Evolutionary conservation across 2,797 vertebrate species (phyloP).

Genomic region (Coranthus polyacanthus): DNA sequence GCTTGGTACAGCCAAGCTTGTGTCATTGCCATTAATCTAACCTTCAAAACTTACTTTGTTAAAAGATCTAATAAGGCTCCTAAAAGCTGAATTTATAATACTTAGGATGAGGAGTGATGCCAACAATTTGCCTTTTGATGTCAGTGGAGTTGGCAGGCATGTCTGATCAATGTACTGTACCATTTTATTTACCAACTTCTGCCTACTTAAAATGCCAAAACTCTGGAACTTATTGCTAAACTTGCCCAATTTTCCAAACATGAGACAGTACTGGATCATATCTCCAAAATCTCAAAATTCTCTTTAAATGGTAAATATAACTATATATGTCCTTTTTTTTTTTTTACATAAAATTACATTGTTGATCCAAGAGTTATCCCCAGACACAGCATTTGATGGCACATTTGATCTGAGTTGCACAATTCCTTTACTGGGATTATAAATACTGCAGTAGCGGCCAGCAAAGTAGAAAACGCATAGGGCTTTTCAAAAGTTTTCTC

Average conservation of each 20-base stretch:
- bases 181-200: conserved; percentile 74
- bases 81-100: conserved; percentile 76
- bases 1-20: conserved; percentile 56
- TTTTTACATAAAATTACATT: not conserved
- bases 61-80: conserved; percentile 77
- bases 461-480: not conserved
- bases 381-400: no score
- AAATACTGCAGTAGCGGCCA: not conserved
- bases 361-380: no score
- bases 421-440: no score
- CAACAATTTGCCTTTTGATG: conserved; percentile 74
- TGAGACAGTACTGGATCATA: not conserved
- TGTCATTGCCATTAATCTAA: conserved; percentile 65
- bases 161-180: conserved; percentile 76
- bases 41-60: conserved; percentile 72
- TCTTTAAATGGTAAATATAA: not conserved
- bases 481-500: conserved; percentile 10
- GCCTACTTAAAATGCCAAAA: conserved; percentile 59
- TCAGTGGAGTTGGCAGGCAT: conserved; percentile 63
- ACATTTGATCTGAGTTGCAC: no score
- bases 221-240: conserved; percentile 34
- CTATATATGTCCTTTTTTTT: no score
- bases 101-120: conserved; percentile 69
- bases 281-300: not conserved
- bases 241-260: conserved; percentile 14